phyloP scores from a whole-genome alignment of 2,113 vertebrate genomes.

The Isurus oxyrinchus region DNA sequence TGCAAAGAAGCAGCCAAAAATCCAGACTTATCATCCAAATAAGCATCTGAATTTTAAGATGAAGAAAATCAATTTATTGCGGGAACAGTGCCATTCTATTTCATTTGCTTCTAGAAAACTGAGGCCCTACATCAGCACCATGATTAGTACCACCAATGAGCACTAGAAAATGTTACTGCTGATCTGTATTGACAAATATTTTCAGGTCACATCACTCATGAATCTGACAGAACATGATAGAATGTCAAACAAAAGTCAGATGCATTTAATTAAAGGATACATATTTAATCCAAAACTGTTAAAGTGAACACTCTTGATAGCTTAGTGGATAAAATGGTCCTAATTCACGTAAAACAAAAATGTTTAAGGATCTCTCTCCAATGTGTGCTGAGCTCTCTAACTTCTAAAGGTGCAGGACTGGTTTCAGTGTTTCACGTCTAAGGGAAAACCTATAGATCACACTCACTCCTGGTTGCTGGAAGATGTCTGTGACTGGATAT shows the following conservation, averaged over 20 bases:
- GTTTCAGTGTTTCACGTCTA: no score
- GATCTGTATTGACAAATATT: neutral
- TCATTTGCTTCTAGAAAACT: neutral
- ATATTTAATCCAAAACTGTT: neutral
- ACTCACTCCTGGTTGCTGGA: no score
- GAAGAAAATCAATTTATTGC: neutral
- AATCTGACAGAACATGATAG: neutral
- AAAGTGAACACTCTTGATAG: neutral
- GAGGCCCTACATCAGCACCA: neutral
- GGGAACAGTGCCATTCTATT: neutral
- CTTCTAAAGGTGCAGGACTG: no score
- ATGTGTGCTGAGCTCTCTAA: no score
- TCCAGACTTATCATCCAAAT: neutral
- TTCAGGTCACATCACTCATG: neutral
- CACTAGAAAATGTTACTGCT: neutral
- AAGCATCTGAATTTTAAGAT: neutral
- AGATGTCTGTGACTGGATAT: no score
- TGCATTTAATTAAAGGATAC: neutral
- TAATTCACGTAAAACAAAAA: no score
- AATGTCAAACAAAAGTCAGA: neutral
- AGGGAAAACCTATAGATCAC: no score
- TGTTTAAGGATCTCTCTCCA: no score
- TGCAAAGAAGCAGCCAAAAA: neutral
- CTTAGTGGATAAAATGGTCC: neutral
- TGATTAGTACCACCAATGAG: neutral